Evolutionary conservation across 2,113 vertebrate species (phyloP).

Genomic region (Bos javanicus): DNA sequence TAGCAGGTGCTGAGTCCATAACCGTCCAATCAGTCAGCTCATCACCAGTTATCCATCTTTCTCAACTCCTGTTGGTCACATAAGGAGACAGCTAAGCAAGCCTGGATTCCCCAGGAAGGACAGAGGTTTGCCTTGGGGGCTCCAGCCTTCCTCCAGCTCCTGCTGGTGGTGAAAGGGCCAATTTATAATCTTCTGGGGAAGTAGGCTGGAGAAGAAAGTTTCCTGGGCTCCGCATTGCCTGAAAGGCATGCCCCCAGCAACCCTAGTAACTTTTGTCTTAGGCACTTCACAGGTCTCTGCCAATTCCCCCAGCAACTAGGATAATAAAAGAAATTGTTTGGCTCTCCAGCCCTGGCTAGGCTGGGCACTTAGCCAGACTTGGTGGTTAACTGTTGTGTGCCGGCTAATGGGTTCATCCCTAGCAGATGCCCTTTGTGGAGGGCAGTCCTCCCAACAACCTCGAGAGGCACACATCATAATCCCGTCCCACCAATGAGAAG

Average conservation of each 20-base stretch:
- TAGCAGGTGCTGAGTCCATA: background rate
- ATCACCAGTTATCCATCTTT: background rate
- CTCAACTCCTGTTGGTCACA: background rate
- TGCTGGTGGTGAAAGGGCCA: background rate
- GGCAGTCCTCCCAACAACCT: background rate
- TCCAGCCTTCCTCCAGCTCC: background rate
- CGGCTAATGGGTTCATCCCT: accelerated
- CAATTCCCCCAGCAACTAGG: conserved; percentile 36
- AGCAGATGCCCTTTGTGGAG: background rate
- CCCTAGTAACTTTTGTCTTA: conserved; percentile 16
- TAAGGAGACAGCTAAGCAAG: background rate
- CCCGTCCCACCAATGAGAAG: background rate
- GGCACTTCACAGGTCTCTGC: background rate
- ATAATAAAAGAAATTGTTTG: background rate
- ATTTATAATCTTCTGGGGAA: background rate
- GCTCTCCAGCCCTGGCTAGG: background rate
- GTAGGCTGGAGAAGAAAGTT: background rate
- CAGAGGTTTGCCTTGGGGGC: background rate
- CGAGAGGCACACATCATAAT: accelerated
- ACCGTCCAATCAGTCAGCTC: background rate
- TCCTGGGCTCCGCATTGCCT: background rate
- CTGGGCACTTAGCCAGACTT: conserved; percentile 1
- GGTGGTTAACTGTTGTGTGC: background rate
- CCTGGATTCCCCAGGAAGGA: background rate
- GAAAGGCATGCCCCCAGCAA: background rate